Evolutionary conservation across 2,113 vertebrate species (phyloP), one percentile per base, ranked within the genome.

Genomic region (Vanacampus margaritifer): DNA sequence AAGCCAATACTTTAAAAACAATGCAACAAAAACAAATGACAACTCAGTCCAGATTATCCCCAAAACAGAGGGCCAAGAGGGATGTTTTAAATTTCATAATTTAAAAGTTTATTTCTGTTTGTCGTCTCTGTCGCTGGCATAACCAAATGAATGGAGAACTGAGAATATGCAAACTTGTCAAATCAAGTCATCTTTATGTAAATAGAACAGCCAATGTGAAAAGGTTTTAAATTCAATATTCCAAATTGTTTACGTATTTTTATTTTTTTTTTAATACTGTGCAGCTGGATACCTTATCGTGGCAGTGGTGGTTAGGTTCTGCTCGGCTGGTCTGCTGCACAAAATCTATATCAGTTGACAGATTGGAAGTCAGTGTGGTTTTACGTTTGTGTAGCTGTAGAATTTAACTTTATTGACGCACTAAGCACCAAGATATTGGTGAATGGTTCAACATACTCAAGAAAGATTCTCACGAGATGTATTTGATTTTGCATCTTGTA

Each of bases 41-140:
- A 62, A 75, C 50, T 70, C 13, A 73, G 78, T 81, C 68, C 62
- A 70, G 79, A 77, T 81, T 84, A 79, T 84, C 81, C 78, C 68
- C 69, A 51, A 64, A 87, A 58, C 6, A 6, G 35, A 48, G 45
- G 43, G 28, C 28, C 28, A 32, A 32, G 28, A 32, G 28, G 28
- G 71, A 54, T 78, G 53, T 77, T 83, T 81, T 56, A 7, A 48
- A 26, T 81, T 65, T 71, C 68, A 56, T 53, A 45, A 24, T 69
- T 72, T 72, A 19, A 65, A 72, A 17, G 65, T 63, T 64, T 63
- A 2, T 60, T 26, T 51, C 58, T 54, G 14, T 70, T 9, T 24
- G 51, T 24, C 23, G 4, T 24, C 51, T 26, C 23, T 5, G 5
- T 51, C 17, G 45, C 19, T 51, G 8, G 48, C 19, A 21, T 51